Evolutionary conservation across 2,888 invertebrate genomes (phyloP).

Genomic region (Prionchulus punctatus): DNA sequence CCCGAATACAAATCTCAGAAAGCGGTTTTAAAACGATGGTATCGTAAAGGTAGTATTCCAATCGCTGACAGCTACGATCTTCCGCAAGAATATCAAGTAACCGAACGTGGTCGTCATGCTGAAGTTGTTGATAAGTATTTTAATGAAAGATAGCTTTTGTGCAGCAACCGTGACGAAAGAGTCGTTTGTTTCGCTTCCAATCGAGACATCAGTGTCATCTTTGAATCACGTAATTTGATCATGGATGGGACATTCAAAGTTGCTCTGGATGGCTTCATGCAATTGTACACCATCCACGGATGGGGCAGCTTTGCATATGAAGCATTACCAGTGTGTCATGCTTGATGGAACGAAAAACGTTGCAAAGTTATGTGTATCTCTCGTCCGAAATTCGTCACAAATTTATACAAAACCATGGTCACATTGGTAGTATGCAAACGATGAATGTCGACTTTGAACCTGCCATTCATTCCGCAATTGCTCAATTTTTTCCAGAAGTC

Average conservation of each 20-base stretch:
- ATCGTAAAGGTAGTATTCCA: too few relatives aligned
- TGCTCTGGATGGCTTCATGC: background rate
- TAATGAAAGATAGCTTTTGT: conserved; percentile 1
- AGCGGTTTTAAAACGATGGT: too few relatives aligned
- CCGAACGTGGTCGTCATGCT: conserved; percentile 1
- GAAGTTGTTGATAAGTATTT: background rate
- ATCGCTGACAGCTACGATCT: too few relatives aligned
- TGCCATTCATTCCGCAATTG: background rate
- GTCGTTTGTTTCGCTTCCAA: background rate
- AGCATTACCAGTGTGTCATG: background rate
- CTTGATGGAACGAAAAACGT: background rate
- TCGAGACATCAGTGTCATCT: background rate
- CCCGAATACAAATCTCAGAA: too few relatives aligned
- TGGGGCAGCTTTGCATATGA: background rate
- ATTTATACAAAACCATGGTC: background rate
- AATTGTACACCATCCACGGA: background rate
- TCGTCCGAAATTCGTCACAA: background rate
- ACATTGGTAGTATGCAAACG: background rate
- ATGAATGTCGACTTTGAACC: background rate
- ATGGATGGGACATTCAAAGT: conserved; percentile 5
- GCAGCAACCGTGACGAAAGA: background rate
- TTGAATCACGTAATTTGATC: background rate
- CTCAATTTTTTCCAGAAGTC: background rate
- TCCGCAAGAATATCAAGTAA: too few relatives aligned
- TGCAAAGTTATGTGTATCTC: background rate